phyloP scores from a whole-genome alignment of 2,888 invertebrate genomes.

The Meghimatium bilineatum region DNA sequence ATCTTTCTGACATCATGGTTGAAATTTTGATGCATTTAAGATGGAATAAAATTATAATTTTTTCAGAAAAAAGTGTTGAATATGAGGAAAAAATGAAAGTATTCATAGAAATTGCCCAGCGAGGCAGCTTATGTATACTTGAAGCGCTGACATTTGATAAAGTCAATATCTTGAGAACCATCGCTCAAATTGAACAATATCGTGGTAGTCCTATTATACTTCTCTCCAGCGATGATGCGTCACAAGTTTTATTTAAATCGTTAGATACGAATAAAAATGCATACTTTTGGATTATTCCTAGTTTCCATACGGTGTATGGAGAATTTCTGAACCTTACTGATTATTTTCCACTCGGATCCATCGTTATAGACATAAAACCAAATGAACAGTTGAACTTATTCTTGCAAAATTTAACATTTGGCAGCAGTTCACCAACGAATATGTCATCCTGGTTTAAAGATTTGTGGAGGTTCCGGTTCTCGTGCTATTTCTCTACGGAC shows the following conservation, averaged over 20 bases:
- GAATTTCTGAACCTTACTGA: background rate
- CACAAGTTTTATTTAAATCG: slow-evolving; percentile 10
- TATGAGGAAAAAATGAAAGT: background rate
- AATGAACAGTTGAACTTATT: slow-evolving; percentile 7
- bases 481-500: background rate
- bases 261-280: background rate
- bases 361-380: slow-evolving; percentile 2
- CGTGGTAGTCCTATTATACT: slow-evolving; percentile 11
- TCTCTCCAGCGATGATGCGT: slow-evolving; percentile 8
- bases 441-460: slow-evolving; percentile 22
- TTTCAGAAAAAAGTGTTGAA: background rate
- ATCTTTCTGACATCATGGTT: background rate
- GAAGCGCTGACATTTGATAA: background rate
- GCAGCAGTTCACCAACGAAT: background rate
- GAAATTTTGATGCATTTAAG: background rate
- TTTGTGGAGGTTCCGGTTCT: slow-evolving; percentile 12
- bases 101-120: background rate
- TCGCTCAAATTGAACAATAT: background rate
- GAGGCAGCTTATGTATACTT: background rate
- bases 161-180: background rate
- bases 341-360: slow-evolving; percentile 30
- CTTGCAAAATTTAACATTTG: background rate
- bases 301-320: background rate
- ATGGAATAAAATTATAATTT: slow-evolving; percentile 22
- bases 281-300: slow-evolving; percentile 26